Evolutionary conservation across 1,140 invertebrate species (phyloP).

Genomic region (Drosophila pachea): DNA sequence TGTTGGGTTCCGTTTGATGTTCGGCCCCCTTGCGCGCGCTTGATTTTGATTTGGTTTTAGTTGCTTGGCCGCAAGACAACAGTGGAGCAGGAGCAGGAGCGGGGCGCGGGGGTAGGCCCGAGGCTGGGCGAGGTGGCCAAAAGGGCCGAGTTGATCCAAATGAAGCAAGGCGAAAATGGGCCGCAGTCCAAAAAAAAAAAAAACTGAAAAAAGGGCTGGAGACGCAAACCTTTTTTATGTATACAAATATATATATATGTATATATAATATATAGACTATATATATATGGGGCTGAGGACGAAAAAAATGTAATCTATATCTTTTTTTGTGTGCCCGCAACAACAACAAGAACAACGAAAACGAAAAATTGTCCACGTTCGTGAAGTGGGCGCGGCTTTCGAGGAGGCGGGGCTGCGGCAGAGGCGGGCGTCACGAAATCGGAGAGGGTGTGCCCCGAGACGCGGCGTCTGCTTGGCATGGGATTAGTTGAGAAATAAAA

Average conservation of each 20-base stretch:
- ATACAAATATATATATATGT: constrained; percentile 8
- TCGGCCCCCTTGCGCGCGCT: not conserved
- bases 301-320: constrained; percentile 53
- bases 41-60: constrained; percentile 2
- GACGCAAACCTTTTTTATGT: constrained; percentile 36
- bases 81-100: not conserved
- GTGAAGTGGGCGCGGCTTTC: constrained; percentile 6
- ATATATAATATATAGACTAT: constrained; percentile 8
- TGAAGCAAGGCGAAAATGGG: constrained; percentile 48
- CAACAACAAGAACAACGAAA: constrained; percentile 20
- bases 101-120: not conserved
- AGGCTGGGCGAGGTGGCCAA: not conserved
- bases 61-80: constrained; percentile 11
- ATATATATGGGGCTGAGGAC: constrained; percentile 33
- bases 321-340: constrained; percentile 32
- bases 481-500: constrained; percentile 54
- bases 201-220: not conserved
- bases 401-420: not conserved
- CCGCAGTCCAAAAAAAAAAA: constrained; percentile 13
- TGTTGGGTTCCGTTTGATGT: constrained; percentile 5
- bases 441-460: constrained; percentile 37
- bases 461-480: constrained; percentile 20
- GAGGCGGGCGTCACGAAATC: constrained; percentile 30
- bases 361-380: constrained; percentile 9
- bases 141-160: constrained; percentile 23